Conservation (phyloP, 2,113 vertebrate species). For the Pipa parva region DNA sequence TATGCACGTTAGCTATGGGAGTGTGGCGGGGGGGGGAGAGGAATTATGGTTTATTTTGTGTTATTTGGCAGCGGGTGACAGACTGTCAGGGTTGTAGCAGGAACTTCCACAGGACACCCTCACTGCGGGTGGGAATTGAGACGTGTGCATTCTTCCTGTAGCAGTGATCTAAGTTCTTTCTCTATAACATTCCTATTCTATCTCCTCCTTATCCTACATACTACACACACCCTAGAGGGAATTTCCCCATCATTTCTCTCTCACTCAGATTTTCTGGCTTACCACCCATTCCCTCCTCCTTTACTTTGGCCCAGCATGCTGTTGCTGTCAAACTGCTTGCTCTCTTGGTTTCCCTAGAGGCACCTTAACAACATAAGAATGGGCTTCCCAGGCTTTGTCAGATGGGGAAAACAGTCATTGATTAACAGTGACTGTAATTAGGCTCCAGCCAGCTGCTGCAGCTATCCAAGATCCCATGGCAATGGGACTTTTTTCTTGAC, state of each 20-base stretch:
- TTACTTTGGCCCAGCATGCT: conserved; percentile 29
- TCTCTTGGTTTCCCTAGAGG: conserved; percentile 36
- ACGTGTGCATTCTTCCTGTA: conserved; percentile 16
- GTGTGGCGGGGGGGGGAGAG: no score
- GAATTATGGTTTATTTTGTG: no score
- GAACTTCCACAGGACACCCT: background rate
- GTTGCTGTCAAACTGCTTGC: conserved; percentile 41
- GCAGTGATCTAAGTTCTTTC: conserved; percentile 15
- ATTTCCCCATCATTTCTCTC: conserved; percentile 17
- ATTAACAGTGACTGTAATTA: conserved; percentile 39
- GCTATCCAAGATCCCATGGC: conserved; percentile 37
- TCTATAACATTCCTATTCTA: no score
- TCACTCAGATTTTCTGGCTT: conserved; percentile 7
- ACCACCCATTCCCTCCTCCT: background rate
- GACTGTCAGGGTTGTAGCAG: background rate
- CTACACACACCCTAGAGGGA: background rate
- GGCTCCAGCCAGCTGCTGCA: conserved; percentile 21
- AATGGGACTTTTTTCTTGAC: conserved; percentile 12
- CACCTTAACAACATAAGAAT: conserved; percentile 42
- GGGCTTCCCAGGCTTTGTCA: conserved; percentile 39
- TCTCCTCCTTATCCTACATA: background rate
- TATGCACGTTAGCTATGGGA: no score
- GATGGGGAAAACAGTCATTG: conserved; percentile 41
- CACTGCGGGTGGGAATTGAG: conserved; percentile 14
- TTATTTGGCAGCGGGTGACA: background rate